Evolutionary conservation across 2,888 invertebrate species (phyloP).

Genomic region (Limnephilus auricula): DNA sequence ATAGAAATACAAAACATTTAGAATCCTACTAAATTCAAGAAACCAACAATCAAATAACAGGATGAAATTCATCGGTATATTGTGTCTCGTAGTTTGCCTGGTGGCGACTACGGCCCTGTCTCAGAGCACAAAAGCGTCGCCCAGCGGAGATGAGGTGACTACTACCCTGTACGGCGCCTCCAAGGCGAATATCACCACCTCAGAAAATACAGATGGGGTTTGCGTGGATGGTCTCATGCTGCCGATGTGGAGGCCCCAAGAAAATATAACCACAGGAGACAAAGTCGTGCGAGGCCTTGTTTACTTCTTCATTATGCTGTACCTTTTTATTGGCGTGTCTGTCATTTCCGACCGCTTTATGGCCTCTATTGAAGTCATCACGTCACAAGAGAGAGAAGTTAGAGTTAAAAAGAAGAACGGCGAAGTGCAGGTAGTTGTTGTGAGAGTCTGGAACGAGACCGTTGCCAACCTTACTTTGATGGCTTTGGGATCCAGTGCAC

Average conservation of each 20-base stretch:
- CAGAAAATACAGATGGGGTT: slow-evolving; percentile 67
- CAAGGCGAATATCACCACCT: background rate
- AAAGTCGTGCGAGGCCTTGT: slow-evolving; percentile 90
- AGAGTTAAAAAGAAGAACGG: slow-evolving; percentile 93
- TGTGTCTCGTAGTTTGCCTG: slow-evolving; percentile 57
- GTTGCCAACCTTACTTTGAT: slow-evolving; percentile 98
- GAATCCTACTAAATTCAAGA: background rate
- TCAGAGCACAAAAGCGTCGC: slow-evolving; percentile 72
- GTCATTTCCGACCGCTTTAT: slow-evolving; percentile 99
- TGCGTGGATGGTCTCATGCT: slow-evolving; percentile 93
- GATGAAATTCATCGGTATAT: slow-evolving; percentile 52
- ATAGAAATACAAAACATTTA: slow-evolving; percentile 8
- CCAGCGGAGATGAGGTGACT: slow-evolving; percentile 70
- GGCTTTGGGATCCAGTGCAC: slow-evolving; percentile 99
- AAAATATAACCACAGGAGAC: slow-evolving; percentile 86
- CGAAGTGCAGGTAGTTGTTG: slow-evolving; percentile 92
- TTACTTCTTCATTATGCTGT: slow-evolving; percentile 93
- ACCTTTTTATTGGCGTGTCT: slow-evolving; percentile 98
- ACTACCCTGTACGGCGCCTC: slow-evolving; percentile 11
- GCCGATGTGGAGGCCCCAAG: slow-evolving; percentile 92
- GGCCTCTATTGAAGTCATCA: slow-evolving; percentile 99
- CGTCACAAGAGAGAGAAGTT: slow-evolving; percentile 97
- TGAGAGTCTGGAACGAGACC: slow-evolving; percentile 99
- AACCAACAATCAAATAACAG: slow-evolving; percentile 25
- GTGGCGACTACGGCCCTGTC: slow-evolving; percentile 51